Conservation (phyloP, 1,140 invertebrate species). For the Macrotrachela quadricornifera region DNA sequence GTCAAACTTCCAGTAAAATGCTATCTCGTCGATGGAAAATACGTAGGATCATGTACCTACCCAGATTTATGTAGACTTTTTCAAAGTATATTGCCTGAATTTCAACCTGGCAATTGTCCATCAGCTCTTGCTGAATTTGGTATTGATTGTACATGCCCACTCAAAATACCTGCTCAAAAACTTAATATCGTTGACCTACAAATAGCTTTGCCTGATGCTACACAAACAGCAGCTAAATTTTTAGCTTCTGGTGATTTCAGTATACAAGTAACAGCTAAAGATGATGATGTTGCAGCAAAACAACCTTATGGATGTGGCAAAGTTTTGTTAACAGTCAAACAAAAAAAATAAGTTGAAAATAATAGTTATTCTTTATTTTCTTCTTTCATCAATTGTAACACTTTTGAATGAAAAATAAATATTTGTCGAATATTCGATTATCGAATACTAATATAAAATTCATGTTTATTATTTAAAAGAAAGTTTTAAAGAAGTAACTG, state of each 20-base stretch:
- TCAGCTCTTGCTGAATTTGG: background rate
- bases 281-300: too few relatives aligned
- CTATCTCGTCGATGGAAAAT: conserved; percentile 4
- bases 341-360: too few relatives aligned
- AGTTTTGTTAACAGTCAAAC: too few relatives aligned
- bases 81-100: background rate
- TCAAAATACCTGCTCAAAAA: background rate
- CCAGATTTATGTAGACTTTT: background rate
- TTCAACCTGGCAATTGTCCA: background rate
- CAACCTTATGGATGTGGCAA: too few relatives aligned
- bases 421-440: too few relatives aligned
- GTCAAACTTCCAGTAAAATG: conserved; percentile 2
- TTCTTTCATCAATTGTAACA: too few relatives aligned
- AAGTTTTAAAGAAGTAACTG: too few relatives aligned
- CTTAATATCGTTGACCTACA: background rate
- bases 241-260: conserved; percentile 4
- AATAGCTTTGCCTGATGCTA: conserved; percentile 5
- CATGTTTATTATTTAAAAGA: too few relatives aligned
- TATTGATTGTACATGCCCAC: conserved; percentile 7
- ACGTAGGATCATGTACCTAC: conserved; percentile 4
- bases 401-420: too few relatives aligned
- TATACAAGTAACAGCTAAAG: background rate
- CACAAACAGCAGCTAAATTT: background rate
- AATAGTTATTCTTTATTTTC: too few relatives aligned
- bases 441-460: too few relatives aligned